Base-by-base conservation (phyloP, 2,797 vertebrate genomes). In the Pempheris klunzingeri region DNA sequence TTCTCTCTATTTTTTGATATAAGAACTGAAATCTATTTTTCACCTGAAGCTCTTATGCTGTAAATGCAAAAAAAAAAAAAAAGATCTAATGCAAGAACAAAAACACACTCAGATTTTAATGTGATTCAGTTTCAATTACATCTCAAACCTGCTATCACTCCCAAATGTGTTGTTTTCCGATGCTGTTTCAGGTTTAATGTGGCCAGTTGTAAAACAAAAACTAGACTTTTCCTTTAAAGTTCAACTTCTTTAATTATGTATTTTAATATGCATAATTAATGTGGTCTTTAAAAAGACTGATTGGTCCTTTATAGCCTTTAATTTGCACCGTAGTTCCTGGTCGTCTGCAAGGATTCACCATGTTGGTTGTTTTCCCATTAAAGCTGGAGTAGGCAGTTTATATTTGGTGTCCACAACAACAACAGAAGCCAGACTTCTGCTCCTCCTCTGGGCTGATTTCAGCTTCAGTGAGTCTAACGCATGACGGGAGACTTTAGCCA, bases 201-300 rank as follows among this genome's bases (percentile, higher is more conserved):
- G 38, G 38, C 38, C 13, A 24, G 4, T n/a, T 32, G 13, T 58
- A 6, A 36, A 64, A 49, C 20, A 49, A 2, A 67, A 38, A 30
- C 17, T 17, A 39, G 12, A 6, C 38, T 46, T 55, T 72, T 22
- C 22, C 34, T 61, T 28, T 34, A 34, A 57, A 26, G 70, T 39
- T 60, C 20, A 54, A 4, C 34, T 4, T 38, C 14, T 26, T 60
- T 5, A 39, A 43, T 22, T 58, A 20, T 4, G 47, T 46, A 34
- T 59, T 39, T 38, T 1, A 39, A 3, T 7, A 26, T 74, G 20
- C 13, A 44, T 28, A 38, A 46, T 74, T 62, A 26, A 74, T 55
- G 17, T 65, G 20, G 15, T 60, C 22, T 24, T 55, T 22, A 61
- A 59, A 22, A 34, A 5, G 6, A 43, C 18, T 24, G 34, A 52